Evolutionary conservation across 2,888 invertebrate species (phyloP), one percentile per base, ranked within the genome.

Genomic region (Phalera bucephala): DNA sequence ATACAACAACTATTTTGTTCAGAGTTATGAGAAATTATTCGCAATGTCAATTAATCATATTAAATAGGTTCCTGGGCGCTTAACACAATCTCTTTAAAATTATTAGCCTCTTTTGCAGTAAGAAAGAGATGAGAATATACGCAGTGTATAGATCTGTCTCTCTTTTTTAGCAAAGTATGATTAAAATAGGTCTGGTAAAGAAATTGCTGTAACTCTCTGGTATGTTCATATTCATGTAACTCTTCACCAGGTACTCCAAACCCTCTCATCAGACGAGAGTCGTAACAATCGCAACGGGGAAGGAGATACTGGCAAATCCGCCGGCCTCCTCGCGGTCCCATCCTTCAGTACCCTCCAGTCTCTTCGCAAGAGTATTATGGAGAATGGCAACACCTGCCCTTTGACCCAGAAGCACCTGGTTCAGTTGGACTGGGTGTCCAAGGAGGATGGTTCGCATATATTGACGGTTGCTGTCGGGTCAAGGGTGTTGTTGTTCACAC

Each of bases 361-460:
- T 0, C 77, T 97, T 37, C 91, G 96, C 38, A 96, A 95, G 74
- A 96, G 96, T 26, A 97, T 97, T 23, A 95, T 96, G 58, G 97
- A 97, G 78, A 96, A 96, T 72, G 97, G 97, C 2, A 97, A 97
- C 74, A 96, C 96, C 0, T 97, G 96, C 64, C 96, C 96, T 0
- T 77, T 97, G 21, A 96, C 96, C 0, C 97, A 97, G 72, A 97
- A 97, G 77, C 97, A 97, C 80, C 89, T 98, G 14, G 98, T 99
- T 0, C 98, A 98, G 71, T 86, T 99, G 22, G 99, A 99, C 84
- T 99, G 99, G 99, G 99, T 99, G 7, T 98, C 99, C 0, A 98
- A 99, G 58, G 99, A 99, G 80, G 99, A 99, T 74, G 99, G 99
- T 0, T 97, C 98, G 0, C 99, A 99, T 76, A 97, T 99, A 59